A percentile compares a stretch with the other conserved stretches of the same genome.
These are phyloP conservation scores for Phoronis australis DNA, from an alignment of 2,888 invertebrate genomes.

Conservation along the genomic window DNA sequence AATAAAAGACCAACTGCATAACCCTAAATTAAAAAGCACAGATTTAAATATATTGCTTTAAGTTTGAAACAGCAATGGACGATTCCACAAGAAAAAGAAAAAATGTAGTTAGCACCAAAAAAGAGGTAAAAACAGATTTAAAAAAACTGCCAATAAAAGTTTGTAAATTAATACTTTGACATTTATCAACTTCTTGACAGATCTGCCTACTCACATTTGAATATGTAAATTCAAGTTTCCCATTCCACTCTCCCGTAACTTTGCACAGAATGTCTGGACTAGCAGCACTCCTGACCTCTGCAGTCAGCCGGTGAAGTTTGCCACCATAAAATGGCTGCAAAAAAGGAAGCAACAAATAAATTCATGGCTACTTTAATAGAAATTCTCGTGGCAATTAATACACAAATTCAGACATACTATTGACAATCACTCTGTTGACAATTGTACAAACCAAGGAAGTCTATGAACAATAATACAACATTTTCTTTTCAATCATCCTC, in stretches of 20 bases:
- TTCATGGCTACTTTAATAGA: neutral
- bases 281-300: conserved; percentile 52
- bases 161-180: neutral
- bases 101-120: neutral
- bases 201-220: conserved; percentile 42
- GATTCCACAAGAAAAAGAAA: too few species aligned
- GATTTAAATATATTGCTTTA: too few species aligned
- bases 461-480: too few species aligned
- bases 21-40: too few species aligned
- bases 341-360: neutral
- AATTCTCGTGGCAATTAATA: too few species aligned
- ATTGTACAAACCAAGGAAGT: too few species aligned
- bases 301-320: conserved; percentile 55
- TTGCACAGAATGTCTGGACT: conserved; percentile 46
- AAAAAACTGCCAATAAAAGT: neutral
- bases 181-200: neutral
- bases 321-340: conserved; percentile 57
- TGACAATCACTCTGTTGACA: too few species aligned
- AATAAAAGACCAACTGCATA: too few species aligned
- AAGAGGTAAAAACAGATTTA: neutral
- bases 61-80: neutral
- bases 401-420: too few species aligned
- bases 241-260: conserved; percentile 57
- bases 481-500: too few species aligned
- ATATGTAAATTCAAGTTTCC: conserved; percentile 51